Evolutionary conservation across 2,888 invertebrate species (phyloP).

Genomic region (Globia sparganii): DNA sequence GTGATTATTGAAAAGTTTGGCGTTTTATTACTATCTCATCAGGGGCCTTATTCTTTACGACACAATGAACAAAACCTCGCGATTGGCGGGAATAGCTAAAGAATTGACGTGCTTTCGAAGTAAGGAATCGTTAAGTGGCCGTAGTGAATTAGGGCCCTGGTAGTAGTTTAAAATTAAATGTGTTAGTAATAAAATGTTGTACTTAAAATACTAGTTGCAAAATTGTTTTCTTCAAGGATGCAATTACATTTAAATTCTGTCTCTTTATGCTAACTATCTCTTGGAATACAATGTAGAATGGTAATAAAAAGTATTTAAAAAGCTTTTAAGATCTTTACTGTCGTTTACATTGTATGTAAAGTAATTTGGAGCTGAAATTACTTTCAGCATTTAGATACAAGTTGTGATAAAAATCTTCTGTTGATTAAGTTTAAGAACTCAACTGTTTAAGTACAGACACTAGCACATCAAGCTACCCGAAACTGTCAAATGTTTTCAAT

Average conservation of each 20-base stretch:
- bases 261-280: slow-evolving; percentile 21
- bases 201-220: neutral
- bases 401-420: neutral
- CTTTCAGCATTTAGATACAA: neutral
- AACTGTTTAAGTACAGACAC: neutral
- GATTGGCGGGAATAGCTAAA: no score
- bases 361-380: slow-evolving; percentile 12
- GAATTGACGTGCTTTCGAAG: no score
- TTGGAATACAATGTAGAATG: slow-evolving; percentile 21
- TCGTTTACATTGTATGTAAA: slow-evolving; percentile 3
- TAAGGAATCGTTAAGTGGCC: no score
- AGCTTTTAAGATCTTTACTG: slow-evolving; percentile 5
- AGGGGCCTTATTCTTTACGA: no score
- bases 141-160: no score
- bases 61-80: no score
- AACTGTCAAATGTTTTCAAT: no score
- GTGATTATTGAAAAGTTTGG: no score
- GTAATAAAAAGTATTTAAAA: slow-evolving; percentile 7
- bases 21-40: no score
- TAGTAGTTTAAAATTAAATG: no score
- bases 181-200: no score
- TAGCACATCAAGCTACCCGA: no score
- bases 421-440: neutral
- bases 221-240: slow-evolving; percentile 22
- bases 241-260: slow-evolving; percentile 29